Evolutionary conservation across 2,113 vertebrate species (phyloP).

Genomic region (Hassar affinis): DNA sequence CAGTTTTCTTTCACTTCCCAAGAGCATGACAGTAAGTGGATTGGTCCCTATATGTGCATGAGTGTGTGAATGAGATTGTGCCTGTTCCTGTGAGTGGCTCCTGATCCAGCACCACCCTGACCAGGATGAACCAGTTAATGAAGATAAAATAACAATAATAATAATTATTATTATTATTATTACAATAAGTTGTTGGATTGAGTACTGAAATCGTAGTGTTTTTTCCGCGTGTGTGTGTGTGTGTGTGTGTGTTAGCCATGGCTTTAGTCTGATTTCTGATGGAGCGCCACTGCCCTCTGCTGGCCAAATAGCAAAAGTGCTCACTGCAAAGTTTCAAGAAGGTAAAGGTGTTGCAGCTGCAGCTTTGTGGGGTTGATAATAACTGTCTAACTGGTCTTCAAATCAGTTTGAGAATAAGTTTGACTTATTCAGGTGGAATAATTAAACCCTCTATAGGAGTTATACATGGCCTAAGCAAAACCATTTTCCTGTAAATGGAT

Average conservation of each 20-base stretch:
- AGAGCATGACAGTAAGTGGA: not conserved
- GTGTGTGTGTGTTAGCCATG: not conserved
- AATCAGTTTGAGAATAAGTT: not conserved
- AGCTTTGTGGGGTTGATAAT: not conserved
- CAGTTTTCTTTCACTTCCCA: not conserved
- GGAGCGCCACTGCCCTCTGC: constrained; percentile 32
- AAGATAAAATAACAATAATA: not conserved
- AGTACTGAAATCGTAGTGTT: not conserved
- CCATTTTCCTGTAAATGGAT: not conserved
- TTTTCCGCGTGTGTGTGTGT: no score
- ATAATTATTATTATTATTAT: not conserved
- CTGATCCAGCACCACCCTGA: not conserved
- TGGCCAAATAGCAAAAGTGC: not conserved
- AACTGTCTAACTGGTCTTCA: not conserved
- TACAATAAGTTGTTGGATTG: not conserved
- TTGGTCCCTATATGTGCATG: not conserved
- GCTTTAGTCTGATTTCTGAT: not conserved
- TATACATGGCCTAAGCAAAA: not conserved
- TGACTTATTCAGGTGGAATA: not conserved
- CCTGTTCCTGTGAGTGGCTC: not conserved
- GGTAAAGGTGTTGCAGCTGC: not conserved
- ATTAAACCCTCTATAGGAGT: not conserved
- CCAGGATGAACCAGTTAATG: not conserved
- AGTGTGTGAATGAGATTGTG: not conserved
- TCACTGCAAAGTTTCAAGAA: not conserved